phyloP scores from a whole-genome alignment of 2,888 invertebrate genomes.

The Tubulanus polymorphus region DNA sequence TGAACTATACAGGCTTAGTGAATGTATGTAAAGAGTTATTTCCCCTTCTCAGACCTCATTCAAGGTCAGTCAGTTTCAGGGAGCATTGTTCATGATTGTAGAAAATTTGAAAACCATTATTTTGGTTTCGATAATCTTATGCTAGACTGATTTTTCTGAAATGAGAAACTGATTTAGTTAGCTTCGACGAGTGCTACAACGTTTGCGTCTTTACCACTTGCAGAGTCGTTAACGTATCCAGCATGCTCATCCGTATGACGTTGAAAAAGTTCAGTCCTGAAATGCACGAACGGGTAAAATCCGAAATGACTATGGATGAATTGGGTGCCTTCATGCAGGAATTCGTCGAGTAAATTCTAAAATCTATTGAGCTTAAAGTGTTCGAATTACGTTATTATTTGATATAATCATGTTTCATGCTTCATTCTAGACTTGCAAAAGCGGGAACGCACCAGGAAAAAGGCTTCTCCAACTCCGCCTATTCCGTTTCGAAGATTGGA shows the following conservation, averaged over 20 bases:
- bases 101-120: too few relatives aligned
- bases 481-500: slow-evolving; percentile 59
- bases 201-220: too few relatives aligned
- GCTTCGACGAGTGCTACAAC: too few relatives aligned
- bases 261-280: neutral
- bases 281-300: neutral
- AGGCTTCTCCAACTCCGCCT: slow-evolving; percentile 66
- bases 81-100: too few relatives aligned
- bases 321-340: neutral
- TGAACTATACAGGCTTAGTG: neutral
- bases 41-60: neutral
- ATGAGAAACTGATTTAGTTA: too few relatives aligned
- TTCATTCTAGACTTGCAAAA: slow-evolving; percentile 49
- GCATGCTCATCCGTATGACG: neutral
- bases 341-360: neutral
- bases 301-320: neutral
- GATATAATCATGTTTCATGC: too few relatives aligned
- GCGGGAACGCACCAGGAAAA: slow-evolving; percentile 54
- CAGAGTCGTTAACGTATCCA: neutral
- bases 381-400: too few relatives aligned
- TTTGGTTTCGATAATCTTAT: too few relatives aligned
- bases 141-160: too few relatives aligned
- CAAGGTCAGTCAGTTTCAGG: too few relatives aligned
- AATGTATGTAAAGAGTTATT: neutral
- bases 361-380: too few relatives aligned